Base-by-base conservation (phyloP, 2,797 vertebrate species). In the Dicrostonyx torquatus region DNA sequence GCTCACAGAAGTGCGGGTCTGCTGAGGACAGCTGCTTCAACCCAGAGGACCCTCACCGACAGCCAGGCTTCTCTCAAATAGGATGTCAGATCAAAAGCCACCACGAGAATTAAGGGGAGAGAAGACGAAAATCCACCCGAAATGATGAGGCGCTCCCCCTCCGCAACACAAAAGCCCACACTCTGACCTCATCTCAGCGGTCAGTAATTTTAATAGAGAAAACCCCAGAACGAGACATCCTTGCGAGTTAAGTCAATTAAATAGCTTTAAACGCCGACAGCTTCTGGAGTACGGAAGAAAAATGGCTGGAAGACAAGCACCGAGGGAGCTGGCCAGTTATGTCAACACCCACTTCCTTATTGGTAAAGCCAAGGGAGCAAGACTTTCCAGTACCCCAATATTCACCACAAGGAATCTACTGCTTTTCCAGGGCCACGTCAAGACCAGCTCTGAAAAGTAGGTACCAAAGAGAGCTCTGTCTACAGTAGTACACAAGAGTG, bases 321-420 rank as follows among this genome's bases (percentile, higher is more conserved):
- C 20, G 0, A 58, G 58, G 14, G 6, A 75, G 53, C 17, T 9
- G 76, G 70, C 40, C 72, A 26, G 82, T 84, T 93, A 83, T 64
- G 80, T 86, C 93, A 95, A 92, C 87, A 94, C 92, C 13, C 72
- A 64, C 78, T 97, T 93, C 93, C 73, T 94, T 72, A 72, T 90
- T 91, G 89, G 64, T n/a, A 20, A 95, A 89, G 83, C 66, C 91
- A 70, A 89, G 78, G 90, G 92, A 96, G 45, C 93, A 89, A 2
- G 90, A 50, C 95, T 88, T 91, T 45, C 43, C 50, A 90, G 76
- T 60, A 72, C 89, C 53, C 82, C 58, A 66, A 93, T 79, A 45
- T 68, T 91, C 87, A 94, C 80, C 72, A 77, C 87, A 86, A 94
- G 90, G 95, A 55, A 55, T 2, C 12, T 75, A 62, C 68, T 90